phyloP scores from a whole-genome alignment of 92 coral and sea anemone species.

The Desmophyllum pertusum region DNA sequence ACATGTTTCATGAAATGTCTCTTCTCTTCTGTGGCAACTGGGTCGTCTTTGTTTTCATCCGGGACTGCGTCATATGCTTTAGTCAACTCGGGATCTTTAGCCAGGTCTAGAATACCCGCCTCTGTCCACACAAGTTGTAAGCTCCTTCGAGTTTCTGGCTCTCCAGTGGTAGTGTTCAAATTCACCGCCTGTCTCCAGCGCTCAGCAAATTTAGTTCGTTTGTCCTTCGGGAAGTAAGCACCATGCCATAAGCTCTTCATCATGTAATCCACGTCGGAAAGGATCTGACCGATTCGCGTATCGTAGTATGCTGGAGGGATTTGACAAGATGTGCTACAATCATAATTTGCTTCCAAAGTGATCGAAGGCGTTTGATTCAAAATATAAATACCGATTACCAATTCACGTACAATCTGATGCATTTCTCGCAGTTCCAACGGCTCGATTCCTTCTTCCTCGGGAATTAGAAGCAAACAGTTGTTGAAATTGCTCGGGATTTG shows the following conservation, averaged over 20 bases:
- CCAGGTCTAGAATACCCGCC: constrained; percentile 93
- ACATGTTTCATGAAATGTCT: constrained; percentile 81
- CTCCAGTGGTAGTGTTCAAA: constrained; percentile 88
- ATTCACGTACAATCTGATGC: constrained; percentile 95
- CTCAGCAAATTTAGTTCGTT: constrained; percentile 95
- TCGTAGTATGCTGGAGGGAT: constrained; percentile 96
- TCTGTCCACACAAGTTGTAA: constrained; percentile 96
- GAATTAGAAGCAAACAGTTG: constrained; percentile 84
- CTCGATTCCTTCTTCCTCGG: constrained; percentile 83
- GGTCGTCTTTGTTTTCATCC: constrained; percentile 85
- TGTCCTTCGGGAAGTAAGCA: constrained; percentile 96
- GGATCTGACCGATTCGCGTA: constrained; percentile 95
- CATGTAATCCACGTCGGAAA: constrained; percentile 93
- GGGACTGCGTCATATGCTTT: constrained; percentile 78
- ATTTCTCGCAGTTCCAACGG: constrained; percentile 93
- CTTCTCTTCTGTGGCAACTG: constrained; percentile 72
- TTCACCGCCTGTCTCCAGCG: constrained; percentile 99
- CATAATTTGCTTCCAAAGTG: constrained; percentile 86
- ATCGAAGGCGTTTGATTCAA: constrained; percentile 95
- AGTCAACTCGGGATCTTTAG: constrained; percentile 84
- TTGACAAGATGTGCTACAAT: constrained; percentile 92
- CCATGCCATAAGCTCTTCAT: constrained; percentile 99
- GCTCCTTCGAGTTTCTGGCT: constrained; percentile 96
- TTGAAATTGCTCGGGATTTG: constrained; percentile 80
- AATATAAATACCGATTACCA: constrained; percentile 85